Conservation (phyloP, 2,888 invertebrate genomes). For the Thyatira batis region DNA sequence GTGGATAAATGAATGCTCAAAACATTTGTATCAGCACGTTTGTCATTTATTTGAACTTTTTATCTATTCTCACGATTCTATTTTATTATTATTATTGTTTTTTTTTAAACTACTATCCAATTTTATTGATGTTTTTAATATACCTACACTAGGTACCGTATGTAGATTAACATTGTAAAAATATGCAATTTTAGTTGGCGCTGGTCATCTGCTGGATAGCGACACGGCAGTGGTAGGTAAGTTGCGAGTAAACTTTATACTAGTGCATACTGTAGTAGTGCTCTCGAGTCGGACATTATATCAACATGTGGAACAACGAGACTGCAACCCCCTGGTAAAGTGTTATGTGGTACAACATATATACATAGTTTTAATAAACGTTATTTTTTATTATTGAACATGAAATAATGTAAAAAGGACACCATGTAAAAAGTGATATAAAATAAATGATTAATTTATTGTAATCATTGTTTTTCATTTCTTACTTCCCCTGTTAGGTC, state of each 20-base stretch:
- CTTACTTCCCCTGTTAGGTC: neutral
- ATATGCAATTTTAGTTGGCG: conserved; percentile 68
- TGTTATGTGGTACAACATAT: conserved; percentile 36
- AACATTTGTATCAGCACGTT: neutral
- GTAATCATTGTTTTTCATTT: conserved; percentile 56
- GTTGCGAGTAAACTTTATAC: conserved; percentile 55
- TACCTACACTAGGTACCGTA: neutral
- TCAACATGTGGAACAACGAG: conserved; percentile 25
- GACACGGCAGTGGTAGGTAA: conserved; percentile 66
- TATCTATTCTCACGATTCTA: neutral
- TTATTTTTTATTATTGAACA: conserved; percentile 29
- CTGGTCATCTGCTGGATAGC: conserved; percentile 22
- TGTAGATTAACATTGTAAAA: conserved; percentile 12
- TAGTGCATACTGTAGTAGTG: conserved; percentile 66
- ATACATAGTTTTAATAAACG: conserved; percentile 12
- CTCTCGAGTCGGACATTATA: conserved; percentile 20
- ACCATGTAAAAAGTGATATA: conserved; percentile 46
- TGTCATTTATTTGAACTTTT: neutral
- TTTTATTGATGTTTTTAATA: neutral
- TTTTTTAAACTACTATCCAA: neutral
- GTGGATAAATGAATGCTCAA: neutral
- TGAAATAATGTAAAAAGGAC: conserved; percentile 35
- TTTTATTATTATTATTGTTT: neutral
- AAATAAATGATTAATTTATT: conserved; percentile 44
- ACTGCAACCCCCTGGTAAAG: conserved; percentile 43